A percentile compares a stretch with the other conserved stretches of the same genome.
These are phyloP conservation scores for Chaenogobius annularis DNA, from an alignment of 2,113 vertebrate genomes.

Conservation along the genomic window DNA sequence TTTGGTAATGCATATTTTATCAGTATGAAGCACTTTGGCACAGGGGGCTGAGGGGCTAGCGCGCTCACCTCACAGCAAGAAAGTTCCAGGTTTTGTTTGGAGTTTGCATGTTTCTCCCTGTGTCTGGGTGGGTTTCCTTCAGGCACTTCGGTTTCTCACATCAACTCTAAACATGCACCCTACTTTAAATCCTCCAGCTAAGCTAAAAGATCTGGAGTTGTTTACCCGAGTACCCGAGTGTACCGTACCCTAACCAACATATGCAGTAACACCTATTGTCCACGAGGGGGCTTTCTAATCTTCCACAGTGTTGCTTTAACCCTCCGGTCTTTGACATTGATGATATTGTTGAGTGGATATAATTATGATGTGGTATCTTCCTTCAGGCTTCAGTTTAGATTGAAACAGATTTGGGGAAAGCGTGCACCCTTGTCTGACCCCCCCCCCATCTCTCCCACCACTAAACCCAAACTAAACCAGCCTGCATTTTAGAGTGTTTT, in stretches of 20 bases:
- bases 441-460: slow-evolving; percentile 8
- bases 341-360: slow-evolving; percentile 1
- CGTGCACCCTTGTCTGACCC: slow-evolving; percentile 23
- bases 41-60: too few relatives aligned
- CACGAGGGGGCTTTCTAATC: neutral
- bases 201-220: too few relatives aligned
- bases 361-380: slow-evolving; percentile 17
- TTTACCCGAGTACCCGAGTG: too few relatives aligned
- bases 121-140: too few relatives aligned
- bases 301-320: slow-evolving; percentile 6
- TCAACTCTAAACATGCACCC: too few relatives aligned
- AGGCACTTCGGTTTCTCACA: too few relatives aligned
- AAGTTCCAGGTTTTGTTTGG: too few relatives aligned
- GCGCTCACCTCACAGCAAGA: too few relatives aligned
- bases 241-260: neutral
- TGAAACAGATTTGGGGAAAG: slow-evolving; percentile 18
- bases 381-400: slow-evolving; percentile 22
- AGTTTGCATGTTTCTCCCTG: too few relatives aligned
- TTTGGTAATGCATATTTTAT: neutral
- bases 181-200: too few relatives aligned
- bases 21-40: neutral
- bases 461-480: slow-evolving; percentile 17
- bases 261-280: neutral
- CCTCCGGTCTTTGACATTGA: neutral
- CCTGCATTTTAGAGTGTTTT: slow-evolving; percentile 42